Evolutionary conservation across 2,113 vertebrate species (phyloP), one percentile per base, ranked within the genome.

Genomic region (Ceyx melanurus): DNA sequence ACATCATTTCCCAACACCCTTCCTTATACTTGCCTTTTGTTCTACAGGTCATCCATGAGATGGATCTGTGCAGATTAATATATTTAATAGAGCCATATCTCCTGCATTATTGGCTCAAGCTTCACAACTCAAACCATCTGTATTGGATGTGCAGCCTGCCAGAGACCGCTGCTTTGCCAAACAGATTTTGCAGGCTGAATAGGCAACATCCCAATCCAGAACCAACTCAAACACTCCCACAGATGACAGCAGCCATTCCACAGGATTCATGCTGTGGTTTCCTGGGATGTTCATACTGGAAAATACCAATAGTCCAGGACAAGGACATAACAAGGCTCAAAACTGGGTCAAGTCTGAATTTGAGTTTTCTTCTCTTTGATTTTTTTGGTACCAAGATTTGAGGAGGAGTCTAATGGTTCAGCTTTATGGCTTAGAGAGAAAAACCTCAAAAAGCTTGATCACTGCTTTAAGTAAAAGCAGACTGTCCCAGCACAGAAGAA

Each of bases 401-500:
- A 93, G 51, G 83, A 87, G 29, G 87, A 86, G 19, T 66, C 58
- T 80, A 80, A 91, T 23, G 33, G 42, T 45, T 92, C 71, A 3
- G 10, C 72, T 94, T 91, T 79, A 89, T 4, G 18, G 54, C 46
- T 82, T 54, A 73, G 37, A 79, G 78, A 72, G 70, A 56, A 84
- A 79, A 91, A 31, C 46, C 46, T 91, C 71, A 46, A 65, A 87
- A 87, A 85, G n/a, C 21, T 66, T 25, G 10, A 62, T 82, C 50
- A 11, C 17, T 51, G 19, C 56, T 67, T 91, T 94, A 90, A 94
- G 88, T 43, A 54, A 94, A 88, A 77, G 29, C 85, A 94, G 75
- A 90, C 77, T 90, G 64, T 54, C 56, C 5, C 18, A 1, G 0
- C 29, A 74, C 64, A 92, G 80, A 73, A 77, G 45, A 5, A 80